Conservation (phyloP, 2,797 vertebrate species). For the Anomalospiza imberbis region DNA sequence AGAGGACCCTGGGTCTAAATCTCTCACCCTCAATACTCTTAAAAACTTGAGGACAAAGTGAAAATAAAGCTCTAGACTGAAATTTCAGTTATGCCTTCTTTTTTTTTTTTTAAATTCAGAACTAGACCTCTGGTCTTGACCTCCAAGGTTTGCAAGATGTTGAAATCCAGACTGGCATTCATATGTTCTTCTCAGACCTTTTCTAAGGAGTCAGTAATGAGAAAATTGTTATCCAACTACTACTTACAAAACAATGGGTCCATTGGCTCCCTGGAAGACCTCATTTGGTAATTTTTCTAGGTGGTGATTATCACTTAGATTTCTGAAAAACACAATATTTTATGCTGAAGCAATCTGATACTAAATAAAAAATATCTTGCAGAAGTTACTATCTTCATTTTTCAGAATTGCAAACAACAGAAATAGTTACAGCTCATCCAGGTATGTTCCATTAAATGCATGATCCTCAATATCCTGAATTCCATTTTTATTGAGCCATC, state of each 20-base stretch:
- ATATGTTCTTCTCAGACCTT: background rate
- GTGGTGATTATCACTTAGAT: slow-evolving; percentile 78
- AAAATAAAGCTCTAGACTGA: background rate
- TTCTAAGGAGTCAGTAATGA: background rate
- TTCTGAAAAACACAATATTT: slow-evolving; percentile 66
- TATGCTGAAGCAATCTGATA: background rate
- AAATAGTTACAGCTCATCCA: slow-evolving; percentile 79
- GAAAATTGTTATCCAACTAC: background rate
- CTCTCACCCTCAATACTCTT: background rate
- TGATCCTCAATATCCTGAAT: slow-evolving; percentile 76
- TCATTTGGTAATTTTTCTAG: slow-evolving; percentile 76
- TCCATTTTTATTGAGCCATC: slow-evolving; percentile 80
- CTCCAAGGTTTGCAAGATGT: background rate
- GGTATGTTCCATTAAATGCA: slow-evolving; percentile 80
- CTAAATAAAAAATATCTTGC: background rate
- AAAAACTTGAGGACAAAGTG: background rate
- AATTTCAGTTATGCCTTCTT: background rate
- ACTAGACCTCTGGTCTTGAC: background rate
- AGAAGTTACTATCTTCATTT: slow-evolving; percentile 4
- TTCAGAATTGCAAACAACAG: slow-evolving; percentile 3
- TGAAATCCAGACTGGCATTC: background rate
- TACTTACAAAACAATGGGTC: slow-evolving; percentile 80
- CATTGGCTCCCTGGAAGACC: slow-evolving; percentile 77
- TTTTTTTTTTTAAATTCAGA: background rate
- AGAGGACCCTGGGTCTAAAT: background rate